Evolutionary conservation across 2,797 vertebrate genomes (phyloP).

Genomic region (Acanthurus leucopareius): DNA sequence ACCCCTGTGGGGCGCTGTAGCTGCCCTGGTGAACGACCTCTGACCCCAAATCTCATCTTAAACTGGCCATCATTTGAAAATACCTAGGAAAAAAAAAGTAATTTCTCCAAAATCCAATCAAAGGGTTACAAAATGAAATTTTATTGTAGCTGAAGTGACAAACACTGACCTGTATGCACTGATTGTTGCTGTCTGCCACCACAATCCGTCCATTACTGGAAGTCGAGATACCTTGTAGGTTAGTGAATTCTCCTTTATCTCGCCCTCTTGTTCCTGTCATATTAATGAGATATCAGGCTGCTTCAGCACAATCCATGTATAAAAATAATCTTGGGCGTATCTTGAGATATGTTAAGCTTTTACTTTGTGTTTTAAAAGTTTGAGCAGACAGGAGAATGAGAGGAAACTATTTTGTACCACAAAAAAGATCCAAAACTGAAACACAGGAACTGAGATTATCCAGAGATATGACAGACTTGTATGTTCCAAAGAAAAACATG

Average conservation of each 20-base stretch:
- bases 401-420: not conserved
- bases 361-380: not conserved
- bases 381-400: not conserved
- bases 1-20: conserved; percentile 96
- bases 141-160: not conserved
- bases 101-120: not conserved
- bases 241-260: conserved; percentile 97
- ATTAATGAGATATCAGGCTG: not conserved
- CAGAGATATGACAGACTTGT: not conserved
- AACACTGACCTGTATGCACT: conserved; percentile 92
- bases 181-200: conserved; percentile 98
- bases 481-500: conserved; percentile 1
- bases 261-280: conserved; percentile 90
- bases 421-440: not conserved
- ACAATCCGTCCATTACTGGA: conserved; percentile 92
- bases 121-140: fast-evolving
- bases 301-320: not conserved
- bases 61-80: conserved; percentile 97
- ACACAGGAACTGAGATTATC: not conserved
- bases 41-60: conserved; percentile 94
- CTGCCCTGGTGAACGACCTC: conserved; percentile 95
- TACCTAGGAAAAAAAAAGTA: conserved; percentile 77
- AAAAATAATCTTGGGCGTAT: not conserved
- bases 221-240: conserved; percentile 95
- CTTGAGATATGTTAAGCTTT: not conserved